A percentile compares a stretch with the other conserved stretches of the same genome.
These are phyloP conservation scores for Chironomus tentans DNA, from an alignment of 2,888 invertebrate genomes.

Conservation along the genomic window DNA sequence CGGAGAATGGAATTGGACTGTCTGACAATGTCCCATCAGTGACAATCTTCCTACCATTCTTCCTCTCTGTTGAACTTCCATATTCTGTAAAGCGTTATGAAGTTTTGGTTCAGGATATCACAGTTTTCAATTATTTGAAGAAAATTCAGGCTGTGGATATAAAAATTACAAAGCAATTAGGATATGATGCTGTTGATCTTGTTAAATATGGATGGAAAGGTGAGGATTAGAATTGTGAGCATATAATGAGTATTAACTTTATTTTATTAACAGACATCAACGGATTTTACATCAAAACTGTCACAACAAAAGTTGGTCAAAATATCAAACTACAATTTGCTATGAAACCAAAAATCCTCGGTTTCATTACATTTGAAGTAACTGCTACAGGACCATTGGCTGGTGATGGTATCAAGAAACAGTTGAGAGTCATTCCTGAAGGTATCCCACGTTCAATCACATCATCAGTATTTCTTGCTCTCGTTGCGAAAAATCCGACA, in stretches of 20 bases:
- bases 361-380: background rate
- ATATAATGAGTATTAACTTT: too few species aligned
- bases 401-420: background rate
- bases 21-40: background rate
- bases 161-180: background rate
- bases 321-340: background rate
- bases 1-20: background rate
- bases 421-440: constrained; percentile 6
- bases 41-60: background rate
- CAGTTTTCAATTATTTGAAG: background rate
- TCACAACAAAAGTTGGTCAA: background rate
- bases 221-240: too few species aligned
- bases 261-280: background rate
- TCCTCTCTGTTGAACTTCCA: background rate
- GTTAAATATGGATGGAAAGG: background rate
- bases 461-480: background rate
- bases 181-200: background rate
- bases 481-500: background rate
- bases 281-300: too few species aligned
- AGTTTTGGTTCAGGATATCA: background rate
- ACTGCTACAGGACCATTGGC: background rate
- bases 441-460: background rate
- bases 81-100: background rate
- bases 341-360: background rate
- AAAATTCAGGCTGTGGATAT: background rate